Conservation (phyloP, 2,113 vertebrate species). For the Polyodon spathula region DNA sequence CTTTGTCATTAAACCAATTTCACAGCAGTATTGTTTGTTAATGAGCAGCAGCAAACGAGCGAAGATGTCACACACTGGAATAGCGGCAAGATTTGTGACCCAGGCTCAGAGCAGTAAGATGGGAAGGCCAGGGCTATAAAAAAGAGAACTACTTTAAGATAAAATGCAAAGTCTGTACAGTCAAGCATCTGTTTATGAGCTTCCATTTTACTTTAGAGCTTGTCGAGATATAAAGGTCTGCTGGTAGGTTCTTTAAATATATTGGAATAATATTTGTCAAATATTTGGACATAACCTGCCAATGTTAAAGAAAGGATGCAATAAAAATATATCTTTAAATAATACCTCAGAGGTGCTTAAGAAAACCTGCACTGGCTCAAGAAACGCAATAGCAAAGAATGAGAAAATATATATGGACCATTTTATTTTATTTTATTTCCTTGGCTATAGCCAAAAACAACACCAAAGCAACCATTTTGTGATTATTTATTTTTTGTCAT, state of each 20-base stretch:
- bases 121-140: constrained; percentile 87
- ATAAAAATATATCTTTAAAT: too few relatives aligned
- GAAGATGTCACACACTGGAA: constrained; percentile 96
- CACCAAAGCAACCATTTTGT: too few relatives aligned
- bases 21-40: constrained; percentile 99
- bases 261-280: too few relatives aligned
- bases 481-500: too few relatives aligned
- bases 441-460: too few relatives aligned
- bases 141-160: constrained; percentile 85
- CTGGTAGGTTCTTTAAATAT: constrained; percentile 24
- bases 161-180: constrained; percentile 96
- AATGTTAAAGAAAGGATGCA: too few relatives aligned
- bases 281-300: too few relatives aligned
- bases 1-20: constrained; percentile 99
- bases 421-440: too few relatives aligned
- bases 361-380: too few relatives aligned
- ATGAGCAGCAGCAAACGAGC: constrained; percentile 99
- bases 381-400: too few relatives aligned
- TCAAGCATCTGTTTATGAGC: constrained; percentile 90
- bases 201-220: constrained; percentile 58
- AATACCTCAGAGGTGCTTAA: too few relatives aligned
- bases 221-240: constrained; percentile 40
- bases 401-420: too few relatives aligned
- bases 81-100: constrained; percentile 98
- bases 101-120: constrained; percentile 71